phyloP scores from a whole-genome alignment of 2,113 vertebrate species.

The Prunella fulvescens region DNA sequence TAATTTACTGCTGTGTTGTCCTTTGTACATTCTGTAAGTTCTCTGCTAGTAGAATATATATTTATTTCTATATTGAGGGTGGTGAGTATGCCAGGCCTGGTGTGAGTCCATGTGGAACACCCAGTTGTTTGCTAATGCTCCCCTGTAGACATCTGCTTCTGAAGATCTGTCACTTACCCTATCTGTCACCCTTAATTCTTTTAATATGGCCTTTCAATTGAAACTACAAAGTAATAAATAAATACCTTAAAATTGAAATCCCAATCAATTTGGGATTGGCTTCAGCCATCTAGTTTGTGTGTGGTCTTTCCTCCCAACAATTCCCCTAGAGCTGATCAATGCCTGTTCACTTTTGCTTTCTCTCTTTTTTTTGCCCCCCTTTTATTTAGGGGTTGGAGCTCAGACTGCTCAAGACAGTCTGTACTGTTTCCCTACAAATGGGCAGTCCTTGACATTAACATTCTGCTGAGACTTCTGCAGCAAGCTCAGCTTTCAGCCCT shows the following conservation, averaged over 20 bases:
- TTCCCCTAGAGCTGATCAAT: not conserved
- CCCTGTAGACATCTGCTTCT: not conserved
- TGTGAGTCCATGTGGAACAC: not conserved
- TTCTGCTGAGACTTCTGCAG: not conserved
- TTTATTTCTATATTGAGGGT: not conserved
- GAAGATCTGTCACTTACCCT: not conserved
- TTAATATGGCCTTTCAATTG: not conserved
- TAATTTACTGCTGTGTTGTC: not conserved
- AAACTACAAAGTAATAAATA: not conserved
- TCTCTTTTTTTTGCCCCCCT: not conserved
- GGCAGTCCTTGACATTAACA: not conserved
- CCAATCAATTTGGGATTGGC: not conserved
- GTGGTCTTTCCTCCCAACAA: not conserved
- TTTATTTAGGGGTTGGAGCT: not conserved
- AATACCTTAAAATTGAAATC: not conserved
- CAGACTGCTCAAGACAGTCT: not conserved
- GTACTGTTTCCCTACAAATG: not conserved
- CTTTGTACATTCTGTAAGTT: not conserved
- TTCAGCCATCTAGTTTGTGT: not conserved
- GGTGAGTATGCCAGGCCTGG: not conserved
- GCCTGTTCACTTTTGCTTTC: not conserved
- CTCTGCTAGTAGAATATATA: not conserved
- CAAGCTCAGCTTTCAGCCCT: not conserved
- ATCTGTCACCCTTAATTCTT: not conserved
- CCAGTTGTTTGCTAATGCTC: not conserved